These are phyloP conservation scores for Pollachius pollachius DNA, from an alignment of 2,113 vertebrate genomes.

Conservation along the genomic window DNA sequence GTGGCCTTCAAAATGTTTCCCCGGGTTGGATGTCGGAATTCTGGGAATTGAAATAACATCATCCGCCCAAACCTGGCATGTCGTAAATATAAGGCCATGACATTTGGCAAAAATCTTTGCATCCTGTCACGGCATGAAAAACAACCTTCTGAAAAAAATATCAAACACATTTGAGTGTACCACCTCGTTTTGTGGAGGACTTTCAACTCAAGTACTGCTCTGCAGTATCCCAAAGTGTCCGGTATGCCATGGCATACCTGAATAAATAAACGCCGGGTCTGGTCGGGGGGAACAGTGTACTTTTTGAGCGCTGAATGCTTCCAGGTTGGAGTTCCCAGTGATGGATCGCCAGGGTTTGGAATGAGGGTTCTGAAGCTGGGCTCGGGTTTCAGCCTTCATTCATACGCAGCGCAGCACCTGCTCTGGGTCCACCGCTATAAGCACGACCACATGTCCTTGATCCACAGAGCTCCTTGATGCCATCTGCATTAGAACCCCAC, in stretches of 20 bases:
- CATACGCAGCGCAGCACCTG: constrained; percentile 29
- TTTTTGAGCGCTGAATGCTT: constrained; percentile 61
- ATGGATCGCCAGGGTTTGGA: constrained; percentile 55
- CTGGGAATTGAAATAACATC: constrained; percentile 54
- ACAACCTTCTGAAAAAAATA: constrained; percentile 45
- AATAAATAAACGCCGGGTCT: constrained; percentile 61
- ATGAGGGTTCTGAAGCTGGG: constrained; percentile 39
- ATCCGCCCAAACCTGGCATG: constrained; percentile 51
- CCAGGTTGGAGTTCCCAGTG: constrained; percentile 59
- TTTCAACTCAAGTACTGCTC: constrained; percentile 48
- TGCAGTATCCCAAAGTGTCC: constrained; percentile 39
- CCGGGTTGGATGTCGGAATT: constrained; percentile 45
- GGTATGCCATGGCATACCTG: constrained; percentile 38
- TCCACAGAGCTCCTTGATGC: constrained; percentile 23
- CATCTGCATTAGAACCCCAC: constrained; percentile 28
- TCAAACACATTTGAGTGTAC: constrained; percentile 37
- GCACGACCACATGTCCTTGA: constrained; percentile 46
- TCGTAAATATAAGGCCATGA: constrained; percentile 45
- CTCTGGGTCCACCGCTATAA: constrained; percentile 31
- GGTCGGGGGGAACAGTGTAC: constrained; percentile 55
- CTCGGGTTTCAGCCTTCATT: constrained; percentile 53
- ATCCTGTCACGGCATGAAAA: constrained; percentile 44
- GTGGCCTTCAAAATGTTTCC: constrained; percentile 44
- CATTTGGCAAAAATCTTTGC: constrained; percentile 46
- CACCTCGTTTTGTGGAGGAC: constrained; percentile 34